A percentile compares a stretch with the other conserved stretches of the same genome.
These are phyloP conservation scores for Tortricodes alternella DNA, from an alignment of 2,888 invertebrate genomes.

Conservation along the genomic window DNA sequence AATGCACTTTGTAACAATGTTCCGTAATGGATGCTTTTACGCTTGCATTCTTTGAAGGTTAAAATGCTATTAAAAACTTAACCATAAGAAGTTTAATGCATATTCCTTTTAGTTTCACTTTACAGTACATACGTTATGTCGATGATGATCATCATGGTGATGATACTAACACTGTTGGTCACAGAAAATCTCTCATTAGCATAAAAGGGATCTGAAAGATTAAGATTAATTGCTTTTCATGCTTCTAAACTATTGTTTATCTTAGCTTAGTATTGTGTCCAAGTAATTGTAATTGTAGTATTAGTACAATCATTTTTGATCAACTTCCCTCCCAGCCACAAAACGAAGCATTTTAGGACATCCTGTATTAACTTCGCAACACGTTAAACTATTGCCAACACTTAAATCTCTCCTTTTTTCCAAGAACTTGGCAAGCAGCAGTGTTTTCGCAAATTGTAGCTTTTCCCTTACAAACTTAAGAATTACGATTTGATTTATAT, in stretches of 20 bases:
- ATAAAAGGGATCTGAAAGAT: too few relatives aligned
- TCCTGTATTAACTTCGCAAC: background rate
- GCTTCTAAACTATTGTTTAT: too few relatives aligned
- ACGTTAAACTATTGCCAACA: background rate
- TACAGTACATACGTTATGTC: too few relatives aligned
- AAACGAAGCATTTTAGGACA: background rate
- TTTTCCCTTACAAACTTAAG: conserved; percentile 6
- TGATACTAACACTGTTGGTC: too few relatives aligned
- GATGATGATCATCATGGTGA: too few relatives aligned
- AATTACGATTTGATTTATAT: conserved; percentile 22
- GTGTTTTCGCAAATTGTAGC: conserved; percentile 25
- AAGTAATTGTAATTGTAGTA: too few relatives aligned
- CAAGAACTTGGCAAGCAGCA: conserved; percentile 23
- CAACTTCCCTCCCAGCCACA: too few relatives aligned
- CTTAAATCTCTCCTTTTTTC: conserved; percentile 18
- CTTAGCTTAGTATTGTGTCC: too few relatives aligned
- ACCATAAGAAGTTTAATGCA: background rate
- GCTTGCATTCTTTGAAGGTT: conserved; percentile 2
- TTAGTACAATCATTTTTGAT: too few relatives aligned
- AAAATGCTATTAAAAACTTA: background rate
- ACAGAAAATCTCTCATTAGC: too few relatives aligned
- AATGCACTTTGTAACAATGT: conserved; percentile 9
- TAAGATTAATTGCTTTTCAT: too few relatives aligned
- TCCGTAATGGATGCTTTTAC: background rate
- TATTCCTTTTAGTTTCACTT: too few relatives aligned